These are phyloP conservation scores for Syrphus vitripennis DNA, from an alignment of 2,888 invertebrate genomes.

Conservation along the genomic window DNA sequence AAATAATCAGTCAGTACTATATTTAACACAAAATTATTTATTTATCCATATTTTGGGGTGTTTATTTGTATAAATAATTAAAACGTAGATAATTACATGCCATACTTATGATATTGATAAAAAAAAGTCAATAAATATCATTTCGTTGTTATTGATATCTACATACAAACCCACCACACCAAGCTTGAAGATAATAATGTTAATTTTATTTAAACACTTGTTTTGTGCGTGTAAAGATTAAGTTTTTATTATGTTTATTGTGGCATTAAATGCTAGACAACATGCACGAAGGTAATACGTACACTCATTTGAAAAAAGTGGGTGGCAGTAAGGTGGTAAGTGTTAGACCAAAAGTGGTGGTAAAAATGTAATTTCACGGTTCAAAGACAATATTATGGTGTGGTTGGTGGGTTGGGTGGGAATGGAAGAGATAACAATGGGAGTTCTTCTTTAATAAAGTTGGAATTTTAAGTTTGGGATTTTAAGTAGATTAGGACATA, in stretches of 20 bases:
- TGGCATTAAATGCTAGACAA: conserved; percentile 5
- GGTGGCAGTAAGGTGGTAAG: neutral
- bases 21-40: conserved; percentile 25
- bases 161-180: too few relatives aligned
- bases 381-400: neutral
- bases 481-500: neutral
- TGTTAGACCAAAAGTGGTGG: neutral
- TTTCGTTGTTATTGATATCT: neutral
- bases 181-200: neutral
- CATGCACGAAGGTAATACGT: conserved; percentile 7
- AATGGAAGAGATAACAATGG: neutral
- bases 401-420: neutral
- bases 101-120: neutral
- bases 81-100: neutral
- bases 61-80: conserved; percentile 1
- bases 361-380: conserved; percentile 16
- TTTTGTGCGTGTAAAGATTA: conserved; percentile 23
- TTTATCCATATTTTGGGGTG: neutral
- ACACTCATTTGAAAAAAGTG: neutral
- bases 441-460: neutral
- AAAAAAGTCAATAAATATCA: neutral
- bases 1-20: neutral
- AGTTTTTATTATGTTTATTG: neutral
- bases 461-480: neutral
- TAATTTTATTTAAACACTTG: neutral